Base-by-base conservation (phyloP, 2,888 invertebrate species). In the Zaprionus lineosus region DNA sequence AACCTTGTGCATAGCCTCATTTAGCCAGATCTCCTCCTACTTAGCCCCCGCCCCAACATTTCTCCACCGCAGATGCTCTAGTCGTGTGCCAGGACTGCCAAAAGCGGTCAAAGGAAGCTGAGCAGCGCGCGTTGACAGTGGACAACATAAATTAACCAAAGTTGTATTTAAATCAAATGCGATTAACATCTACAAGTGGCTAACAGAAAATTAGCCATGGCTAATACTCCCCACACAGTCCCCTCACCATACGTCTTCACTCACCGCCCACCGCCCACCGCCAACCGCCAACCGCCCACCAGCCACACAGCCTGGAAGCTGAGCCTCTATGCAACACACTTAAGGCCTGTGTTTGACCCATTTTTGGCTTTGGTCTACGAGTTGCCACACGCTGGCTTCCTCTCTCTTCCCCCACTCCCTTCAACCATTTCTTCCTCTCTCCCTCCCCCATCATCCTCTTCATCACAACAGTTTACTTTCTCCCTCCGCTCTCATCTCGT, bases 121-220 rank as follows among this genome's bases (percentile, higher is more conserved):
- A 61, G 55, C 51, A 51, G 53, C 50, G 53, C 48, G 73, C 76
- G 83, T 66, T 84, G 84, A 77, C 77, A 77, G 77, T 65, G 41
- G 47, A 65, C 84, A 81, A 84, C 85, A 81, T 83, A 85, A 85
- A 81, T 81, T 85, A 81, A 74, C 81, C 81, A 81, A 69, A 85
- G 76, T 76, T 79, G 72, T 79, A 81, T 81, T 81, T 83, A 81
- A 81, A 81, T 81, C 85, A 85, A 83, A 83, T 59, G 84, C 71
- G 81, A 81, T 81, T 83, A 58, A 36, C 67, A 81, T 81, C 81
- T 84, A 74, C 74, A 74, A 62, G 52, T 26, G 53, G 52, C 50
- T 40, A 3, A 34, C 36, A 55, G 29, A 33, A 59, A n/a, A 41
- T 56, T 26, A 34, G 61, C 16, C 19, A 8, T 24, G 19, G 11